phyloP scores from a whole-genome alignment of 1,140 invertebrate species.

The Neuroterus valhalla region DNA sequence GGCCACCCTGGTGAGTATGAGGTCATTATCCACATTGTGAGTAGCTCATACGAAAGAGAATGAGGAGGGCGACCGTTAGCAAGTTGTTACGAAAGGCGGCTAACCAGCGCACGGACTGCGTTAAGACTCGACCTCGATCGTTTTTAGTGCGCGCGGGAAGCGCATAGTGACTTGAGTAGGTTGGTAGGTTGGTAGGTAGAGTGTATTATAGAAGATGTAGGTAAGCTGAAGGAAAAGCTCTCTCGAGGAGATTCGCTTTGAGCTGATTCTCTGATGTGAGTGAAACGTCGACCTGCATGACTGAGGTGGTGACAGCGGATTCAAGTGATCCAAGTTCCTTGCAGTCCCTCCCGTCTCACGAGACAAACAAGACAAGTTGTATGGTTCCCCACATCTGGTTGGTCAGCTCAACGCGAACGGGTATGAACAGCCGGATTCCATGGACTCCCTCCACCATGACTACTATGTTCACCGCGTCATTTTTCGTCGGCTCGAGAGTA shows the following conservation, averaged over 20 bases:
- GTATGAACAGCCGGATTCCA: no score
- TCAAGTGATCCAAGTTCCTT: conserved; percentile 7
- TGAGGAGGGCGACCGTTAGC: conserved; percentile 33
- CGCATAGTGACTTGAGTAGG: conserved; percentile 20
- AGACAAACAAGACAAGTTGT: neutral
- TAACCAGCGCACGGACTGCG: conserved; percentile 5
- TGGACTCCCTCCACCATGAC: no score
- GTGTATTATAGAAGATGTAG: conserved; percentile 7
- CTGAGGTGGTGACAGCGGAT: conserved; percentile 33
- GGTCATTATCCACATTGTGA: conserved; percentile 4
- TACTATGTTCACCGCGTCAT: no score
- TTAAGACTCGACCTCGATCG: conserved; percentile 63
- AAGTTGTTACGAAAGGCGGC: conserved; percentile 30
- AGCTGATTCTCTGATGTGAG: neutral
- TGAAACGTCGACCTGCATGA: conserved; percentile 34
- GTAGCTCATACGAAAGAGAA: conserved; percentile 11
- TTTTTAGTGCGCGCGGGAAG: conserved; percentile 60
- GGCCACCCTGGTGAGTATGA: neutral
- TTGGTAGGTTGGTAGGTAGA: conserved; percentile 33
- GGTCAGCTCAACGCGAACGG: no score
- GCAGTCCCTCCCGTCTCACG: neutral
- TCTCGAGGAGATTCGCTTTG: neutral
- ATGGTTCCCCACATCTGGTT: conserved; percentile 22
- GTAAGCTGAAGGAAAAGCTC: conserved; percentile 28
- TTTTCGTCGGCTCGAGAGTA: no score